Base-by-base conservation (phyloP, 2,888 invertebrate genomes). In the Ischnura elegans region DNA sequence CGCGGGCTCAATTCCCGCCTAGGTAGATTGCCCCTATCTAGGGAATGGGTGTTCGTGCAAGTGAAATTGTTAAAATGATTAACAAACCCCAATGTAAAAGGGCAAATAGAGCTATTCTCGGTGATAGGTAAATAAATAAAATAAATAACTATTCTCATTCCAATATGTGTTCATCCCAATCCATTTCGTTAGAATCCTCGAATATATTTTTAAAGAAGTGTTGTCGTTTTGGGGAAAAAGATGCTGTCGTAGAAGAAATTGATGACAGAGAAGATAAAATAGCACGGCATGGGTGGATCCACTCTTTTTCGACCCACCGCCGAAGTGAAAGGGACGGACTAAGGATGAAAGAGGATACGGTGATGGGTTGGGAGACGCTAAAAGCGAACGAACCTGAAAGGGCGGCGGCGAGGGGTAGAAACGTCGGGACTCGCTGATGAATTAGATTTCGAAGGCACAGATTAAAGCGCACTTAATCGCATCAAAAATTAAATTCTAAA, bases 401-500 rank as follows among this genome's bases (percentile, higher is more conserved):
- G 76, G 36, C n/a, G 29, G 76, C 13, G 29, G 4, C 4, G 25
- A 8, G 76, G 76, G 36, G n/a, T n/a, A n/a, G 61, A 76, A 36
- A 36, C 29, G 76, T 16, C 76, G 36, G n/a, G 76, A 29, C 76
- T 36, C 36, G 29, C 36, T 76, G 76, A 76, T 36, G 76, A 76
- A 76, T 76, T 76, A 76, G 76, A 76, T 76, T 76, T 76, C 36
- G 36, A 76, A 76, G 76, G 76, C 76, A 76, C 29, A 76, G 76
- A 76, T 76, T 76, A 76, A 76, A 76, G 76, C 76, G 76, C 76
- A 76, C 76, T 76, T 76, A 76, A 76, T 76, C 76, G 76, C 36
- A 76, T 76, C 76, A 76, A 76, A 66, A 76, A 76, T 76, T 76
- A 76, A 76, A 76, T 36, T 76, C 76, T 25, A 76, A 76, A 76